A percentile compares a stretch with the other conserved stretches of the same genome.
Evolutionary conservation across 2,888 invertebrate species (phyloP).

Genomic region (Stenolophus ochropezus): DNA sequence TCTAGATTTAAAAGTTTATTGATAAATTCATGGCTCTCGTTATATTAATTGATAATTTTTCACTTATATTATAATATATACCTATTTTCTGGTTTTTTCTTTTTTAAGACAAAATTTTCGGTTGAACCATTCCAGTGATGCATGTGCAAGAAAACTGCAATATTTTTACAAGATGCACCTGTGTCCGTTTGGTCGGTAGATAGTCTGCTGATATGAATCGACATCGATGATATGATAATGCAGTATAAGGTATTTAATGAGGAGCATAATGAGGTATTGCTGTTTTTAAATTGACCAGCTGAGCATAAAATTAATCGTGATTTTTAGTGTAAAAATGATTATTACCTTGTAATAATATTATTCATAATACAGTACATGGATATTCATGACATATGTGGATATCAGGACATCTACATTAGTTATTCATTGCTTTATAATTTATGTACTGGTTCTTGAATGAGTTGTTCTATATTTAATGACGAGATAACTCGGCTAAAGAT

Average conservation of each 20-base stretch:
- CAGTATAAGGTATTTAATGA: slow-evolving; percentile 14
- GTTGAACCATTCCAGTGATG: neutral
- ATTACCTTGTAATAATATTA: slow-evolving; percentile 32
- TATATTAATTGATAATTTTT: no score
- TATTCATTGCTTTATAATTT: slow-evolving; percentile 28
- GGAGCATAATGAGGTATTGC: slow-evolving; percentile 19
- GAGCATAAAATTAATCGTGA: slow-evolving; percentile 19
- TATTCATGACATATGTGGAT: slow-evolving; percentile 4
- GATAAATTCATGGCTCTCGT: no score
- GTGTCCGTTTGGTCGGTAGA: neutral
- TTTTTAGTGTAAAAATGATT: slow-evolving; percentile 21
- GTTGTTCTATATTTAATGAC: slow-evolving; percentile 18
- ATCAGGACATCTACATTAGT: slow-evolving; percentile 8
- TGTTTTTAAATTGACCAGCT: slow-evolving; percentile 28
- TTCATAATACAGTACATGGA: slow-evolving; percentile 12
- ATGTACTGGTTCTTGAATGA: slow-evolving; percentile 10
- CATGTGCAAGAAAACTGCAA: neutral
- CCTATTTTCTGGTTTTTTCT: no score
- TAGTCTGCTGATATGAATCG: neutral
- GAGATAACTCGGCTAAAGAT: neutral
- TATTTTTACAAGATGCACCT: slow-evolving; percentile 17
- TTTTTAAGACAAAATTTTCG: neutral
- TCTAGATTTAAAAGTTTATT: no score
- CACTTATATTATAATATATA: no score
- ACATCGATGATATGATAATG: slow-evolving; percentile 17